These are phyloP conservation scores for Hippopotamyrus pictus DNA, from an alignment of 2,797 vertebrate genomes.

Conservation along the genomic window DNA sequence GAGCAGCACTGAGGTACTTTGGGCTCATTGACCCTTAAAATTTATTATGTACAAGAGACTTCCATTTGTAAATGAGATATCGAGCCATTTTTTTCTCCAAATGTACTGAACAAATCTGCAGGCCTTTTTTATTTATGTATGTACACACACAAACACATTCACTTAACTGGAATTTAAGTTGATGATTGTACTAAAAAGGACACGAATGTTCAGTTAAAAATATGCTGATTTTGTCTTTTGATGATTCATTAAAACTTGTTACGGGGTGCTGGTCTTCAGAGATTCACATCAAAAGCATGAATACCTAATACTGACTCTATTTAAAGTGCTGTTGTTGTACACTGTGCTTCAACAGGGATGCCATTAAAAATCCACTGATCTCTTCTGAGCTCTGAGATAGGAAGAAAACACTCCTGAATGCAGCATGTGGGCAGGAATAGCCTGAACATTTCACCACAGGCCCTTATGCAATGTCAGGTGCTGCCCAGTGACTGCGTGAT, in stretches of 20 bases:
- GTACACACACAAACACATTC: not conserved
- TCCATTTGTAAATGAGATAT: not conserved
- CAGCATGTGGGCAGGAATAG: not conserved
- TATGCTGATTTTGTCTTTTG: not conserved
- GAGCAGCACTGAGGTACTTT: not conserved
- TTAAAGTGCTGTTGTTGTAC: not conserved
- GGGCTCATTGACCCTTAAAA: constrained; percentile 12
- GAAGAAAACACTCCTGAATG: not conserved
- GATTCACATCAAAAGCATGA: not conserved
- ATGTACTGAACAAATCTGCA: not conserved
- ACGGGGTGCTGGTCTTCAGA: not conserved
- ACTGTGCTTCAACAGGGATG: not conserved
- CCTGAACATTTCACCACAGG: not conserved
- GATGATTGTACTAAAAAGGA: not conserved
- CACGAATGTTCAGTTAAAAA: not conserved
- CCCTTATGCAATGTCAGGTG: not conserved
- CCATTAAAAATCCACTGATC: not conserved
- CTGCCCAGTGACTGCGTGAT: not conserved
- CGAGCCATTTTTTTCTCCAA: not conserved
- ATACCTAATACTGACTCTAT: not conserved
- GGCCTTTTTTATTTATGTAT: not conserved
- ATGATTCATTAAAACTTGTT: not conserved
- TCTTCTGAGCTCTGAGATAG: not conserved
- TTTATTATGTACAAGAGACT: constrained; percentile 14
- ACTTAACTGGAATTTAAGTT: not conserved